A percentile compares a stretch with the other conserved stretches of the same genome.
Conservation (phyloP, 2,888 invertebrate species). For the Achlya flavicornis region DNA sequence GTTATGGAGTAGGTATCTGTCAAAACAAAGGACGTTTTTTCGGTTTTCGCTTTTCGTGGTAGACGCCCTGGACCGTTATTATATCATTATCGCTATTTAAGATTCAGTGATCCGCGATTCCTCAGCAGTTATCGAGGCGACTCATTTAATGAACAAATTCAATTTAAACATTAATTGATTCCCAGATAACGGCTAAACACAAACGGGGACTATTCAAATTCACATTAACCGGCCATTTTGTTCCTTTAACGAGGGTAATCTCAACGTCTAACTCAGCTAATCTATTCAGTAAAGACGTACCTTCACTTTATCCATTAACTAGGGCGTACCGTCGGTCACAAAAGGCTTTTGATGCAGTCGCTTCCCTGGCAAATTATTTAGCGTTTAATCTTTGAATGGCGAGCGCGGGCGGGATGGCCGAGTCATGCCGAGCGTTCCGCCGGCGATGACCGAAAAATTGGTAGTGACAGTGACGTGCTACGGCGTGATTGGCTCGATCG, state of each 20-base stretch:
- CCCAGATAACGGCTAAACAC: conserved; percentile 25
- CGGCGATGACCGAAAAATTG: conserved; percentile 11
- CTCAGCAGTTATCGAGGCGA: conserved; percentile 2
- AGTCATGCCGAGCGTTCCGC: not conserved
- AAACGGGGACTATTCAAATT: conserved; percentile 30
- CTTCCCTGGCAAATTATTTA: conserved; percentile 16
- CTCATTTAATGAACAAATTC: conserved; percentile 23
- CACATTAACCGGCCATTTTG: conserved; percentile 34
- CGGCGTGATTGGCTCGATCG: not conserved
- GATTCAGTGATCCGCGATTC: not conserved
- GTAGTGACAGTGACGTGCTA: conserved; percentile 1
- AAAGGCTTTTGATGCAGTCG: conserved; percentile 32
- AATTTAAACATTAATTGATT: conserved; percentile 34
- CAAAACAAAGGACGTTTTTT: too few species aligned
- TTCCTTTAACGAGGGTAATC: conserved; percentile 36
- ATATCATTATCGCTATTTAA: too few species aligned
- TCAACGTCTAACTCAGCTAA: conserved; percentile 26
- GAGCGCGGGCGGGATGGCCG: conserved; percentile 7
- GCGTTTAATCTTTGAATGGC: conserved; percentile 5
- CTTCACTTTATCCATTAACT: conserved; percentile 30
- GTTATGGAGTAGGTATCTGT: too few species aligned
- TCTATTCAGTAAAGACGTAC: conserved; percentile 35
- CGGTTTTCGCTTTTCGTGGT: too few species aligned
- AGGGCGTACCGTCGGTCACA: conserved; percentile 22
- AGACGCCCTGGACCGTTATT: not conserved